Conservation (phyloP, 1,140 invertebrate genomes). For the Drosophila mayri region DNA sequence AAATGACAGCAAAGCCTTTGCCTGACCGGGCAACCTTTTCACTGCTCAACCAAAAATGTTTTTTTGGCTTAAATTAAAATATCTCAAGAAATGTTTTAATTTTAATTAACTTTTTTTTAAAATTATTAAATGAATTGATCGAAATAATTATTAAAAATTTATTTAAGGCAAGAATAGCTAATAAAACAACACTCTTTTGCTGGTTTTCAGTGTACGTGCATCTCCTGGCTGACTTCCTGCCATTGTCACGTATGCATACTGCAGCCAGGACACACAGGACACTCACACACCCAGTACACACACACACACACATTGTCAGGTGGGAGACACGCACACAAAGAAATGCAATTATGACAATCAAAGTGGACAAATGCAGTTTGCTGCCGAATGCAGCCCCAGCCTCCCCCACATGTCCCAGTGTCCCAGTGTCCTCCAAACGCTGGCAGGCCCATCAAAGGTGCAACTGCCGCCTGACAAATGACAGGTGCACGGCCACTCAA, state of each 20-base stretch:
- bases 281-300: slow-evolving; percentile 23
- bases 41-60: background rate
- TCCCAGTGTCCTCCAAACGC: slow-evolving; percentile 18
- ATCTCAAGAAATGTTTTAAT: background rate
- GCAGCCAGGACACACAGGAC: slow-evolving; percentile 28
- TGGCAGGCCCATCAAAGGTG: slow-evolving; percentile 40
- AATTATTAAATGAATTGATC: background rate
- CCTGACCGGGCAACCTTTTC: background rate
- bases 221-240: slow-evolving; percentile 42
- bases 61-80: background rate
- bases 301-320: slow-evolving; percentile 12
- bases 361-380: slow-evolving; percentile 76
- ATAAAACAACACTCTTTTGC: background rate
- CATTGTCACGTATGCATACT: slow-evolving; percentile 48
- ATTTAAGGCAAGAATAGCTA: background rate
- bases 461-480: slow-evolving; percentile 58
- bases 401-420: slow-evolving; percentile 8
- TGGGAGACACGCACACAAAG: slow-evolving; percentile 47
- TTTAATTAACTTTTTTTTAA: background rate
- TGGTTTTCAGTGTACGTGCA: background rate
- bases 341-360: slow-evolving; percentile 81
- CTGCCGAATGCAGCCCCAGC: slow-evolving; percentile 10
- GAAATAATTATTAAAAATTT: background rate
- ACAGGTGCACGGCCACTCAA: slow-evolving; percentile 64
- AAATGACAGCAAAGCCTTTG: slow-evolving; percentile 16